phyloP scores from a whole-genome alignment of 2,113 vertebrate species.

The Mastomys natalensis region DNA sequence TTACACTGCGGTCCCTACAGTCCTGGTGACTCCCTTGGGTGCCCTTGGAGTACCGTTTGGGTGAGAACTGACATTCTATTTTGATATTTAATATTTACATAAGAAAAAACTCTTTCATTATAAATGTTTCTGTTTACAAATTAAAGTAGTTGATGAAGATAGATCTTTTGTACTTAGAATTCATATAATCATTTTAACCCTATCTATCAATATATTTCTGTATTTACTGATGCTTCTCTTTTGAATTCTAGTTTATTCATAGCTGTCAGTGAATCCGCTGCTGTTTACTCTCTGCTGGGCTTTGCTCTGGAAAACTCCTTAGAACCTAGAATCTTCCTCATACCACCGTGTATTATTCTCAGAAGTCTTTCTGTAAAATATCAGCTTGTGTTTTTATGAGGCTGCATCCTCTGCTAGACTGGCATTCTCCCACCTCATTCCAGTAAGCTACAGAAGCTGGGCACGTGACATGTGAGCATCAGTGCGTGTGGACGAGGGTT shows the following conservation, averaged over 20 bases:
- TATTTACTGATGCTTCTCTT: constrained; percentile 34
- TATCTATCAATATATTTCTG: background rate
- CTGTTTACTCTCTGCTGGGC: background rate
- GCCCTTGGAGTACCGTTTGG: constrained; percentile 98
- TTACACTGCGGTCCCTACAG: constrained; percentile 95
- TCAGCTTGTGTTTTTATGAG: constrained; percentile 1
- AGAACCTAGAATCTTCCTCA: background rate
- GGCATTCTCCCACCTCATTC: background rate
- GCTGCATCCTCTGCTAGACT: background rate
- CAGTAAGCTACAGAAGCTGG: background rate
- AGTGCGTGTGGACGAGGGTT: background rate
- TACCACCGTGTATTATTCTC: background rate
- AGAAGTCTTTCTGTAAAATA: background rate
- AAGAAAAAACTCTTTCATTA: background rate
- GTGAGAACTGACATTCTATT: constrained; percentile 88
- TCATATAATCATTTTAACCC: background rate
- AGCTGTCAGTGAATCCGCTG: background rate
- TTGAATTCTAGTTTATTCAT: background rate
- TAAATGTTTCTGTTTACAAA: constrained; percentile 27
- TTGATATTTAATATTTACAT: constrained; percentile 48
- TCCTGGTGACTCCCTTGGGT: constrained; percentile 95
- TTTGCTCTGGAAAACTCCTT: background rate
- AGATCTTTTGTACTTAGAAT: background rate
- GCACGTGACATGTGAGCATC: background rate
- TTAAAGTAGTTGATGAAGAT: background rate